Base-by-base conservation (phyloP, 2,113 vertebrate genomes). In the Syngnathus floridae region DNA sequence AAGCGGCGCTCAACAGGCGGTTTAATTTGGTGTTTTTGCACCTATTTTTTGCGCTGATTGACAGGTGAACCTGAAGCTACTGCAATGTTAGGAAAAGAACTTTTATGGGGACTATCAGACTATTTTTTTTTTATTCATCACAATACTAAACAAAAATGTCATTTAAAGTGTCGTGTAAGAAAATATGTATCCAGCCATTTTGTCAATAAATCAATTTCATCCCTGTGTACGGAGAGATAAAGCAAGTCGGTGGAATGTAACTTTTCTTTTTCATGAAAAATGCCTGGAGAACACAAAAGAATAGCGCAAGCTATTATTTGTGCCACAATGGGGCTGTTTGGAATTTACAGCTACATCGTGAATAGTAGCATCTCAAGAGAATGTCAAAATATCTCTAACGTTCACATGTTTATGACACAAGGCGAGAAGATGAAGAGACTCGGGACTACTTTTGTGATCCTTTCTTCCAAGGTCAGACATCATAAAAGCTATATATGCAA, bases 1-100 rank as follows among this genome's bases (percentile, higher is more conserved):
- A 60, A 8, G 31, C 38, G 21, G 7, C 41, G 55, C 12, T 74
- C 69, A 26, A 73, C 78, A 66, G 12, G 60, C 71, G 56, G 76
- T 66, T 73, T 49, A 0, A n/a, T 6, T 67, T 57, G 62, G n/a
- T 14, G 8, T 2, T 41, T 36, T 45, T 10, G 2, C 1, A 0
- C 13, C 56, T 11, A 37, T n/a, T 59, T 31, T 26, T 22, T 40
- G 57, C 16, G 13, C 21, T 7, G 21, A 59, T 43, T 26, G 38
- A 64, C 54, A 45, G 21, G 4, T 11, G 69, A 57, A 71, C 4
- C 26, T 31, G 58, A 55, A 51, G 70, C 38, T 38, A 61, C 26
- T n/a, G 65, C 19, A 7, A 38, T 6, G 10, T 43, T 46, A 61
- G 0, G 26, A 31, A 31, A 31, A 31, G 3, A 31, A 31, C 26